Percentiles rank a stretch among this genome's conserved stretches.
Evolutionary conservation across 2,113 vertebrate genomes (phyloP).

Genomic region (Crotalus helleri): DNA sequence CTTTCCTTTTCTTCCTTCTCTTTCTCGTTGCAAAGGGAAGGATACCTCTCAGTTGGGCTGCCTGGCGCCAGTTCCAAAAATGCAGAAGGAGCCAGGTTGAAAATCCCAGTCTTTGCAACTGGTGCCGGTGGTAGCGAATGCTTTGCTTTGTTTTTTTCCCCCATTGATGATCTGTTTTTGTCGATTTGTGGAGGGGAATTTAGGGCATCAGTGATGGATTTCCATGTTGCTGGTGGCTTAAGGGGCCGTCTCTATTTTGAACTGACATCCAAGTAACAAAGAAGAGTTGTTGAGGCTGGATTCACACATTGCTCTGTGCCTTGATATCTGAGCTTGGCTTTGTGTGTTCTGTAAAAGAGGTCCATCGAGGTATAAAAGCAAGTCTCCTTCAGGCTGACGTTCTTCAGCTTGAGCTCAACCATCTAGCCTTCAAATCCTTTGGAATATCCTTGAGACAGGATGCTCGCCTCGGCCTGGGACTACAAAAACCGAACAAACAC

Average conservation of each 20-base stretch:
- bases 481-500: background rate
- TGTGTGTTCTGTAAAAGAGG: background rate
- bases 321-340: background rate
- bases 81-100: background rate
- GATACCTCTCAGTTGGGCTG: fast-evolving
- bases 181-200: too few species aligned
- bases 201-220: too few species aligned
- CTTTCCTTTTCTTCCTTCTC: too few species aligned
- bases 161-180: too few species aligned
- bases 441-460: background rate
- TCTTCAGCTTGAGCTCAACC: background rate
- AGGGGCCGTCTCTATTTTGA: too few species aligned
- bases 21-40: background rate
- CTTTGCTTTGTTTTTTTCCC: too few species aligned
- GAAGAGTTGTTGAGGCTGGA: background rate
- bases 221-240: too few species aligned
- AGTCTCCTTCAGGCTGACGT: background rate
- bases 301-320: background rate
- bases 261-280: background rate
- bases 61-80: background rate
- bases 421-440: background rate
- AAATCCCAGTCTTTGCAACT: too few species aligned
- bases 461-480: background rate
- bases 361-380: background rate
- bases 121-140: too few species aligned